phyloP scores from a whole-genome alignment of 2,888 invertebrate genomes.

The Drosophila mercatorum region DNA sequence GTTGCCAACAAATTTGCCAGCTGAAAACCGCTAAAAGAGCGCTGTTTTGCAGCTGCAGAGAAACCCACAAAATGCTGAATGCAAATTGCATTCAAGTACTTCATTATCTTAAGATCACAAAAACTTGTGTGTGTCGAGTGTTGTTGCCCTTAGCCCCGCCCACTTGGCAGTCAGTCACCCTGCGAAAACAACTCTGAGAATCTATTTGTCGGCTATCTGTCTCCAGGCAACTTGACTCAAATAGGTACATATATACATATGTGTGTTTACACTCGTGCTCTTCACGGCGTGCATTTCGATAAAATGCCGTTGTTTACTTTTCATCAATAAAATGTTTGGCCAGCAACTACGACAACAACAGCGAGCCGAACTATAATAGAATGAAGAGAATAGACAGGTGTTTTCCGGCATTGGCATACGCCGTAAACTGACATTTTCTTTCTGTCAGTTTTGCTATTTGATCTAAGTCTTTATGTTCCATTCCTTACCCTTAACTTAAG shows the following conservation, averaged over 20 bases:
- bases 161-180: neutral
- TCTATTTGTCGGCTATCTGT: slow-evolving; percentile 27
- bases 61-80: slow-evolving; percentile 25
- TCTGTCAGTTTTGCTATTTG: slow-evolving; percentile 20
- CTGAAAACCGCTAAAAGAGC: slow-evolving; percentile 1
- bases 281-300: slow-evolving; percentile 36
- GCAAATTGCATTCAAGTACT: slow-evolving; percentile 34
- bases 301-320: slow-evolving; percentile 68
- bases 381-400: slow-evolving; percentile 62
- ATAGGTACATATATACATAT: neutral
- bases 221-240: slow-evolving; percentile 33
- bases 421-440: slow-evolving; percentile 31
- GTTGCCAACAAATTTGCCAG: slow-evolving; percentile 1
- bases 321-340: slow-evolving; percentile 75
- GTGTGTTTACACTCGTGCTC: slow-evolving; percentile 34
- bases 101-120: slow-evolving; percentile 48
- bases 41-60: slow-evolving; percentile 16
- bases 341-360: slow-evolving; percentile 45
- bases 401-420: slow-evolving; percentile 58
- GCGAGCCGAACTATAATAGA: slow-evolving; percentile 31
- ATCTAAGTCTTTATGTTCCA: slow-evolving; percentile 26
- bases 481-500: slow-evolving; percentile 27
- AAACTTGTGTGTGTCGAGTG: slow-evolving; percentile 18
- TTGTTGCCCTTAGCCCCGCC: neutral
- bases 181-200: neutral